Percentiles rank a stretch among this genome's conserved stretches.
These are phyloP conservation scores for Labeo catla DNA, from an alignment of 2,113 vertebrate genomes.

Conservation along the genomic window DNA sequence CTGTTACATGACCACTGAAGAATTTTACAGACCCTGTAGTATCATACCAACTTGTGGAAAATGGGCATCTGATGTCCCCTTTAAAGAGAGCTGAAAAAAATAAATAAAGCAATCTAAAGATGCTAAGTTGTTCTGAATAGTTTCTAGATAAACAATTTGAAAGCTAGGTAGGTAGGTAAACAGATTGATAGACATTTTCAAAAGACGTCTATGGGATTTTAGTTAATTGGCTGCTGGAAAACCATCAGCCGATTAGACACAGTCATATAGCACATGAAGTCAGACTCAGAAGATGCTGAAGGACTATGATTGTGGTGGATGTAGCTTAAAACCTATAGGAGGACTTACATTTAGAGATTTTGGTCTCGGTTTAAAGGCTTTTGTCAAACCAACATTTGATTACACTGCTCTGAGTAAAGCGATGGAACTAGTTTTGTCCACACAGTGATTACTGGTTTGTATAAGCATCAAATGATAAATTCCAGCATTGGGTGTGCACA, in stretches of 20 bases:
- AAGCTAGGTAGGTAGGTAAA: neutral
- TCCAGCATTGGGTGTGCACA: slow-evolving; percentile 42
- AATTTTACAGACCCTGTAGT: no score
- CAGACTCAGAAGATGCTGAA: neutral
- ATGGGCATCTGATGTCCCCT: no score
- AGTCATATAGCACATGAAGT: no score
- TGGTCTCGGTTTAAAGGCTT: neutral
- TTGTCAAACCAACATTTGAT: neutral
- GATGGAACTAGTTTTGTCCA: slow-evolving; percentile 3
- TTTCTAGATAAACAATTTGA: no score
- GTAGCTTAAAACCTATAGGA: neutral
- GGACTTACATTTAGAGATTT: neutral
- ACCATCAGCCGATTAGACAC: neutral
- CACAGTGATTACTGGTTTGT: slow-evolving; percentile 16
- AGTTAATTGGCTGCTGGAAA: neutral
- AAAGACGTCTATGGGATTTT: neutral
- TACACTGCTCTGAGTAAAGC: slow-evolving; percentile 3
- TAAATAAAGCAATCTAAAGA: no score
- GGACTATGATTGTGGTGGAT: neutral
- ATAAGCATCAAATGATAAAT: slow-evolving; percentile 23
- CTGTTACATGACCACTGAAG: no score
- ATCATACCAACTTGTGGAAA: no score
- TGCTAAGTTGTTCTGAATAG: no score
- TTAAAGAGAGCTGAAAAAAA: no score
- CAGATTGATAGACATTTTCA: neutral